A percentile compares a stretch with the other conserved stretches of the same genome.
phyloP scores from a whole-genome alignment of 1,140 invertebrate genomes.

The Metaphire vulgaris region DNA sequence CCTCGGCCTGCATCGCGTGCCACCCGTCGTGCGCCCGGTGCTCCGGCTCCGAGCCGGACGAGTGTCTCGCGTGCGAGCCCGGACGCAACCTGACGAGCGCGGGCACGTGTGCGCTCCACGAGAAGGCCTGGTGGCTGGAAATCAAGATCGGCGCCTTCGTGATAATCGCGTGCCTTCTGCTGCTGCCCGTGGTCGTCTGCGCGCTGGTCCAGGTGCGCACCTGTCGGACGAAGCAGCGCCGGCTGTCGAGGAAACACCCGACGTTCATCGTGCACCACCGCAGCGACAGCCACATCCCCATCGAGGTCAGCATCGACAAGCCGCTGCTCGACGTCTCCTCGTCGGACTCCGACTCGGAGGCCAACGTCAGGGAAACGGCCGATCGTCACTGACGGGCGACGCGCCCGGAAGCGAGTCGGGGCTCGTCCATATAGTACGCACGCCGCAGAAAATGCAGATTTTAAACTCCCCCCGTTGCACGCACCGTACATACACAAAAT shows the following conservation, averaged over 20 bases:
- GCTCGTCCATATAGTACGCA: too few species aligned
- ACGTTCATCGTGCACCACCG: not conserved
- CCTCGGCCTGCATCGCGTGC: not conserved
- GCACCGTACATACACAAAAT: too few species aligned
- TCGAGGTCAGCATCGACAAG: not conserved
- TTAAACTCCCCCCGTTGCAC: too few species aligned
- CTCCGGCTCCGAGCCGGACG: not conserved
- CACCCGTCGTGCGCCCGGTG: not conserved
- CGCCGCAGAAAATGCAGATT: too few species aligned
- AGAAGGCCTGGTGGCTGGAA: not conserved
- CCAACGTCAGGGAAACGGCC: not conserved
- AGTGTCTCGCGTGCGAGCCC: not conserved
- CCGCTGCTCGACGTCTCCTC: not conserved
- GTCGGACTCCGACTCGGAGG: not conserved
- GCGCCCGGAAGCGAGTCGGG: too few species aligned
- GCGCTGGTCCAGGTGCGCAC: not conserved
- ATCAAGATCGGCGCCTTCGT: not conserved
- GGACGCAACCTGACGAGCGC: not conserved
- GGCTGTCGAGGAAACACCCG: not conserved
- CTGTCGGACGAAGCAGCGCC: not conserved
- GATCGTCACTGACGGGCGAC: conserved; percentile 1
- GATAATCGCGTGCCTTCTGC: not conserved
- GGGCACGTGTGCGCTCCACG: not conserved
- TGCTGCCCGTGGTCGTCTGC: not conserved
- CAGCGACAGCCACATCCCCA: not conserved